Evolutionary conservation across 2,888 invertebrate species (phyloP), one percentile per base, ranked within the genome.

Genomic region (Apamea anceps): DNA sequence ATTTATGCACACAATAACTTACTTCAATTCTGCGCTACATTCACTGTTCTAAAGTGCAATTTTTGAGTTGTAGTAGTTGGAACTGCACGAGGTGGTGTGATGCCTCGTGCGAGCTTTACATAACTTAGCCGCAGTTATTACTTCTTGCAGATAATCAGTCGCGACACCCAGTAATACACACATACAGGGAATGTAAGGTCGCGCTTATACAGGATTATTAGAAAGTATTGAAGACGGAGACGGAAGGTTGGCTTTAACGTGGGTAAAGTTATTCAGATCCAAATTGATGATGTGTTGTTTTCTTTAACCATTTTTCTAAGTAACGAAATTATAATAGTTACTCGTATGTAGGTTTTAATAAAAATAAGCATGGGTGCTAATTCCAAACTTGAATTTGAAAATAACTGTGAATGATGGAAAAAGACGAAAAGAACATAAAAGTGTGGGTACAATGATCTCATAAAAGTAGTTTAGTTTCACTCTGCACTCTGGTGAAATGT

Each of bases 91-190:
- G 42, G 2, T 5, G 3, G 81, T 2, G 75, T n/a, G 48, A 15
- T 45, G 60, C 28, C 28, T 76, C 54, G 45, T 65, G 37, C 10
- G 37, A 77, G 51, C 57, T 37, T 25, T 65, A n/a, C n/a, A n/a
- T n/a, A 21, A 37, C 28, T 77, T 65, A 70, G 45, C 10, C 21
- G 3, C 45, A 68, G 37, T 76, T 45, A 48, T 48, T 54, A 68
- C 13, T 76, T 75, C 15, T 37, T 13, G 28, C n/a, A 51, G 48
- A 57, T 74, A 74, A 82, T 73, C n/a, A 68, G 57, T 54, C 45
- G 62, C 25, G 62, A 67, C 62, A 76, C 15, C 42, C 7, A 54
- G 42, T 51, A n/a, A n/a, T n/a, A n/a, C n/a, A 54, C 51, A 28
- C 28, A 25, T 12, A 32, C 21, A 51, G 3, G 5, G 32, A 32